Base-by-base conservation (phyloP, 35 echinoderm and acorn worm species). In the Diadema setosum region DNA sequence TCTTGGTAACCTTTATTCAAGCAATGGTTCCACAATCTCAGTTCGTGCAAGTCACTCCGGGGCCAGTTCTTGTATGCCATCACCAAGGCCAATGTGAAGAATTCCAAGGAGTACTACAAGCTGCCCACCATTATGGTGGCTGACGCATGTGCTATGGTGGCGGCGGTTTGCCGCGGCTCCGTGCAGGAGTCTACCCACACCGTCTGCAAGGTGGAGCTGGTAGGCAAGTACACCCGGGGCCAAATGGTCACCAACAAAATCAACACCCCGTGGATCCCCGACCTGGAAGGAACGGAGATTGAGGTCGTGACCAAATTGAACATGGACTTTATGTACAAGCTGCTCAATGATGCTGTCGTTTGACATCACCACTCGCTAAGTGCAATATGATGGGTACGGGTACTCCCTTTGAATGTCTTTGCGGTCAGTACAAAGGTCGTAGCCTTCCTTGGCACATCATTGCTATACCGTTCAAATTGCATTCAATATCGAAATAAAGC, bases 81-180 rank as follows among this genome's bases (percentile, higher is more conserved):
- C 45, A 39, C 73, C 24, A 70, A 70, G 44, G 2, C 21, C 5
- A 14, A 17, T 12, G 18, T 40, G 14, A 7, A 41, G 9, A 24
- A 39, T 45, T 6, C 24, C 9, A 69, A 18, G n/a, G 64, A 34
- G 1, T 21, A 20, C 12, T 36, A 49, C 30, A 73, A 70, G n/a
- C 20, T 21, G 25, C 23, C 52, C 11, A 1, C 33, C 1, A 44
- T 27, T 34, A 64, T 42, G 44, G 12, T 33, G 18, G 49, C 42
- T 26, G 88, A 90, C 44, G 81, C 11, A n/a, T 55, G 45, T 16
- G 88, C 88, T 32, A 84, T 90, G 88, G 80, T 58, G 29, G 80
- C 70, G 3, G 39, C 59, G n/a, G 30, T 84, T 21, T 45, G 42
- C 6, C 58, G 56, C 36, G 56, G 74, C 14, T 65, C 81, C 31